These are phyloP conservation scores for Molorchus minor DNA, from an alignment of 2,888 invertebrate genomes.

Conservation along the genomic window DNA sequence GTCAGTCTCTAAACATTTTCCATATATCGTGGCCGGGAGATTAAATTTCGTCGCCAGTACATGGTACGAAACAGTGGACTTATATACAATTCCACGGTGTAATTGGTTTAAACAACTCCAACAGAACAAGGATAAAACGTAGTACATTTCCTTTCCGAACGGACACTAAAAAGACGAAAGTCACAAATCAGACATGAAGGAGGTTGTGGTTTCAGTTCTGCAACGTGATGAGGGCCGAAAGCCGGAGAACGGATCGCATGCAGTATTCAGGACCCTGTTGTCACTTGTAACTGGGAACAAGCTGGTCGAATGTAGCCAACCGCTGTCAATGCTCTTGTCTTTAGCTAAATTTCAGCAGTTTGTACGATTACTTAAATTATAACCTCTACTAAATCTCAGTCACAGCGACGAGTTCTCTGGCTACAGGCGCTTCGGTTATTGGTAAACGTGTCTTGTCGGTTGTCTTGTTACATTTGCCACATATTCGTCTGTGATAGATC, in stretches of 20 bases:
- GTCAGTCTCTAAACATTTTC: no score
- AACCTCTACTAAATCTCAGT: constrained; percentile 40
- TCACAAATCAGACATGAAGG: constrained; percentile 53
- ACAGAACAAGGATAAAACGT: no score
- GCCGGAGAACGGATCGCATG: constrained; percentile 44
- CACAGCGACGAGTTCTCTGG: constrained; percentile 21
- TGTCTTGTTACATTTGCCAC: neutral
- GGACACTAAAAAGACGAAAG: constrained; percentile 38
- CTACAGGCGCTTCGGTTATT: neutral
- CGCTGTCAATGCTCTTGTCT: constrained; percentile 58
- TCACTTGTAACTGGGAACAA: constrained; percentile 50
- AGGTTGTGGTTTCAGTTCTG: constrained; percentile 52
- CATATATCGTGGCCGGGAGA: no score
- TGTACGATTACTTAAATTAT: constrained; percentile 43
- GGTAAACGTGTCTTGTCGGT: neutral
- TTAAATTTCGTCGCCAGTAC: no score
- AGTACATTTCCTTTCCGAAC: no score
- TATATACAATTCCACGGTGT: no score
- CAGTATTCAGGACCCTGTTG: constrained; percentile 58
- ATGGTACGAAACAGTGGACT: no score
- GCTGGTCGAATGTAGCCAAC: constrained; percentile 54
- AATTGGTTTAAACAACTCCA: no score
- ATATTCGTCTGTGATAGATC: neutral
- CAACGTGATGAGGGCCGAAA: constrained; percentile 53
- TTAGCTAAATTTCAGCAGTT: constrained; percentile 49